Evolutionary conservation across 2,113 vertebrate species (phyloP).

Genomic region (Elanus axillaris): DNA sequence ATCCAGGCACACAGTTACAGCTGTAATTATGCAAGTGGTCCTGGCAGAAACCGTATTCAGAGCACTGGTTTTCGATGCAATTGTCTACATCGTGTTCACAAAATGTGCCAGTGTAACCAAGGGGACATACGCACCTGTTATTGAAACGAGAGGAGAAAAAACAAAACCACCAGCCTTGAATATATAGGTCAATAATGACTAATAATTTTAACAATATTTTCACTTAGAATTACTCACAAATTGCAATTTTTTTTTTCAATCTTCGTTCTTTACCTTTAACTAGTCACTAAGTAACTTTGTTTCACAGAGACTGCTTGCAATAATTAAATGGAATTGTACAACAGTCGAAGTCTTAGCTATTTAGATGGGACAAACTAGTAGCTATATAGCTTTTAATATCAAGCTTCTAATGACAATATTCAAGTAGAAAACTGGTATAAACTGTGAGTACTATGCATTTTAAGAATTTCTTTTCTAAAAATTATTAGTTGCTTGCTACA

Average conservation of each 20-base stretch:
- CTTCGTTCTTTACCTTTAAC: background rate
- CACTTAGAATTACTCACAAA: background rate
- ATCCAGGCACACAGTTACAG: conserved; percentile 72
- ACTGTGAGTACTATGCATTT: background rate
- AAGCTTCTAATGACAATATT: background rate
- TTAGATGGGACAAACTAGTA: background rate
- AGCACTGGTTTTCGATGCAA: conserved; percentile 70
- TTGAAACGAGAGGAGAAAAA: background rate
- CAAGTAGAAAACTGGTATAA: background rate
- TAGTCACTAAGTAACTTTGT: background rate
- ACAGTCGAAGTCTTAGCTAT: background rate
- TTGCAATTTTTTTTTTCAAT: background rate
- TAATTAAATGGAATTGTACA: background rate
- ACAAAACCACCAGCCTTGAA: background rate
- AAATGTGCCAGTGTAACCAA: conserved; percentile 65
- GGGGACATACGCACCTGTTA: conserved; percentile 73
- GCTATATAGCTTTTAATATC: background rate
- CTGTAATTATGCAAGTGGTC: conserved; percentile 73
- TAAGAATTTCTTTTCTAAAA: background rate
- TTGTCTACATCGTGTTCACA: conserved; percentile 71
- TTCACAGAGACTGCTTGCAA: background rate
- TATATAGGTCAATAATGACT: background rate
- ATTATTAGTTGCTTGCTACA: background rate
- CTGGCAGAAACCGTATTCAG: conserved; percentile 68
- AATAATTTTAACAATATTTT: background rate